phyloP scores from a whole-genome alignment of 2,888 invertebrate genomes.

The Drosophila buzzatii region DNA sequence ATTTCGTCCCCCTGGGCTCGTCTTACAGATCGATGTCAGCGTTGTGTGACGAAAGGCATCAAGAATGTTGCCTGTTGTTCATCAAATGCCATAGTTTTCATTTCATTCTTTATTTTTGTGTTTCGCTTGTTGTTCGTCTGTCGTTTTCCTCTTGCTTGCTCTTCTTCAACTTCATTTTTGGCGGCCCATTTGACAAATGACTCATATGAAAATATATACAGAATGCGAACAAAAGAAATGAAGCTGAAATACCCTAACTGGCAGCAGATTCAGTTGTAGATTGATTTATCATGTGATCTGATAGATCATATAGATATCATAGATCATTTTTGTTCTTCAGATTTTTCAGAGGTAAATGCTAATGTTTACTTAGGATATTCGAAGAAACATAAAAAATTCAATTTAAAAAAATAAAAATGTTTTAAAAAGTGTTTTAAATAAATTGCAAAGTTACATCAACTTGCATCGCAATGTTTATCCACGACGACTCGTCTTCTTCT shows the following conservation, averaged over 20 bases:
- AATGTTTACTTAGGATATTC: not conserved
- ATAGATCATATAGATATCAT: too few species aligned
- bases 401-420: not conserved
- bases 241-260: slow-evolving; percentile 2
- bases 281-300: not conserved
- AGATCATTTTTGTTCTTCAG: not conserved
- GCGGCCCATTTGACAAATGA: slow-evolving; percentile 49
- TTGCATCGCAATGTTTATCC: not conserved
- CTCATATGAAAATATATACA: slow-evolving; percentile 46
- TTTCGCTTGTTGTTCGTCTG: not conserved
- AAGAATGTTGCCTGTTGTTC: slow-evolving; percentile 49
- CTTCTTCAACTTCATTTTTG: slow-evolving; percentile 3
- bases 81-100: slow-evolving; percentile 50
- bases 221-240: not conserved
- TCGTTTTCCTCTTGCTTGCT: slow-evolving; percentile 1
- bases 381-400: not conserved
- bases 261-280: not conserved
- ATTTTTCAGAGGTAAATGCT: too few species aligned
- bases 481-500: not conserved
- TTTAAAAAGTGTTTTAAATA: too few species aligned
- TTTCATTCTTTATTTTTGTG: slow-evolving; percentile 18
- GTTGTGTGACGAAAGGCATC: slow-evolving; percentile 41
- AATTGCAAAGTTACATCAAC: not conserved
- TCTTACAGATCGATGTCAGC: slow-evolving; percentile 25
- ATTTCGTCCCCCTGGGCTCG: slow-evolving; percentile 24